These are phyloP conservation scores for Ganaspis sp. DNA, from an alignment of 1,140 invertebrate genomes.

Conservation along the genomic window DNA sequence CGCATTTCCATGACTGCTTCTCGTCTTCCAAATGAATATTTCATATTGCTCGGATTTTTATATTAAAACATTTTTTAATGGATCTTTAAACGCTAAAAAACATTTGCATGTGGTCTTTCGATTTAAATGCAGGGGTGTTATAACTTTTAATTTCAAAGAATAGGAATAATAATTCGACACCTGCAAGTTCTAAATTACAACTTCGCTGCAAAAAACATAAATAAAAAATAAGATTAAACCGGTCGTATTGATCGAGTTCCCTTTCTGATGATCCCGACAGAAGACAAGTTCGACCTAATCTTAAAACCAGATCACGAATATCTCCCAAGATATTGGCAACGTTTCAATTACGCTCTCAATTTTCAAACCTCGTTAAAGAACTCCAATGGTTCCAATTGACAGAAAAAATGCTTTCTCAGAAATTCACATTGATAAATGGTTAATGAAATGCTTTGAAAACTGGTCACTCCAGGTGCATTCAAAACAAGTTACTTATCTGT, in stretches of 20 bases:
- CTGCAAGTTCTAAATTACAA: neutral
- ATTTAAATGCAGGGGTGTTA: too few relatives aligned
- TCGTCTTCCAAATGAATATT: neutral
- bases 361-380: neutral
- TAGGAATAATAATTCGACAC: neutral
- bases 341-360: constrained; percentile 8
- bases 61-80: too few relatives aligned
- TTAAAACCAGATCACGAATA: constrained; percentile 23
- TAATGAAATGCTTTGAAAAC: neutral
- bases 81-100: too few relatives aligned
- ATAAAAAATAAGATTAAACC: constrained; percentile 17
- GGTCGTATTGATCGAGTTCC: constrained; percentile 19
- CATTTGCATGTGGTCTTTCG: too few relatives aligned
- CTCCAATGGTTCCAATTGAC: neutral
- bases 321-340: constrained; percentile 7
- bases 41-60: neutral
- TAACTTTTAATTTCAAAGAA: neutral
- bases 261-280: constrained; percentile 15
- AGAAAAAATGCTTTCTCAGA: neutral
- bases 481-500: too few relatives aligned
- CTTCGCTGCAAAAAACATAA: neutral
- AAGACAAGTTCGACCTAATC: constrained; percentile 5
- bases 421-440: neutral
- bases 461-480: neutral
- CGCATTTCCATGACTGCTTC: neutral